Evolutionary conservation across 2,113 vertebrate genomes (phyloP), one percentile per base, ranked within the genome.

Genomic region (Heteronetta atricapilla): DNA sequence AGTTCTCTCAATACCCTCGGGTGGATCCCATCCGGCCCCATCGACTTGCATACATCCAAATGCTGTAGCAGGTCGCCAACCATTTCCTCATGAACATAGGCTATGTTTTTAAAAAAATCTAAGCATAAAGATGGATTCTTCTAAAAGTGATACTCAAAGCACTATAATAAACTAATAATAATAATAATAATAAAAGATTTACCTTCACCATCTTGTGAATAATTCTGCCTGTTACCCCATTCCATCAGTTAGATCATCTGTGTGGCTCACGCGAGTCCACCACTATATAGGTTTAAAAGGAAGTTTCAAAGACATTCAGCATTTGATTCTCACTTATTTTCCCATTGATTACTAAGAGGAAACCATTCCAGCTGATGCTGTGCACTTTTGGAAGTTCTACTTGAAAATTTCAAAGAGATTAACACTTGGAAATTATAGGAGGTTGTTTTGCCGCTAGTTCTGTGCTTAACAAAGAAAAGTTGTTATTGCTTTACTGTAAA

Each of bases 381-480:
- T 60, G 55, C 10, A 5, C 10, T 74, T 91, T 13, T 33, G 10
- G 22, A 90, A 75, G 38, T 46, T 26, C 33, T 38, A 16, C 42
- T 63, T 77, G 33, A 78, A 79, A 93, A 77, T n/a, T 34, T 40
- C 76, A 73, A 89, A n/a, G 59, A 88, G 38, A 31, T 68, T 31
- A 86, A 88, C 62, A 13, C 48, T 82, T 59, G 76, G 62, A 79
- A 90, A 80, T 79, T 53, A n/a, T 5, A 75, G 15, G 26, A 66
- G 33, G 11, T 46, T 85, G 14, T 84, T 69, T 80, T 70, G 70
- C 50, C 87, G 42, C 33, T 53, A 52, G 38, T 34, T 82, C 89
- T 81, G 52, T 60, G 82, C 72, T 95, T 78, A 74, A 82, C 40
- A 78, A 88, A 80, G 56, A 82, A n/a, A 89, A 89, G 28, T 69